Base-by-base conservation (phyloP, 2,888 invertebrate genomes). In the Marronus borbonicus region DNA sequence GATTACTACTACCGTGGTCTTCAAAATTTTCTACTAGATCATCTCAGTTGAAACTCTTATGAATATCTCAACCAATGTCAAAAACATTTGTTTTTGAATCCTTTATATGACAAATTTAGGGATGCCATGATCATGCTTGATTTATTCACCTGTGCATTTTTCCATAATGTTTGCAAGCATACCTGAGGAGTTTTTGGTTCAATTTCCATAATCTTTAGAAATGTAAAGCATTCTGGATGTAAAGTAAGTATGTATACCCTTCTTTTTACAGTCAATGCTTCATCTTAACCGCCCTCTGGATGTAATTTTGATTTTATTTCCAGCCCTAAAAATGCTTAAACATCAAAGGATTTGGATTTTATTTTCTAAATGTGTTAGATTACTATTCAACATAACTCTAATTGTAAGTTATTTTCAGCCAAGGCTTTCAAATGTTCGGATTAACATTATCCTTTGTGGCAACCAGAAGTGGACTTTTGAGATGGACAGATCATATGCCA, bases 391-490 rank as follows among this genome's bases (percentile, higher is more conserved):
- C 64, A 69, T 14, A 10, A 31, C 2, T 36, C 65, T 80, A 69
- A 78, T 68, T 76, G 76, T 62, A 76, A 80, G 82, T 78, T 89
- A 87, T 90, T 93, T 93, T 85, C 94, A 97, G 97, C 88, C 94
- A 95, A 93, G 96, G 96, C 82, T 95, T 94, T 88, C 93, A 95
- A 89, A 95, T 96, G 91, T 96, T 96, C 88, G 95, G 94, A 83
- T 94, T 95, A 80, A 93, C 93, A 68, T 90, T 95, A 81, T 95
- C 96, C 7, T 97, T 97, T 90, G 94, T 97, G 83, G 97, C 97
- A 0, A 97, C 97, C 0, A 91, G 97, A 83, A 97, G 96, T 86
- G 97, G 97, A 55, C 91, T 97, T 0, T 91, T 97, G 62, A 92
- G 96, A 84, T 97, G 97, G 96, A 94, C 94, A 49, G 96, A 97